These are phyloP conservation scores for Andrena praecox DNA, from an alignment of 2,888 invertebrate genomes.

Conservation along the genomic window DNA sequence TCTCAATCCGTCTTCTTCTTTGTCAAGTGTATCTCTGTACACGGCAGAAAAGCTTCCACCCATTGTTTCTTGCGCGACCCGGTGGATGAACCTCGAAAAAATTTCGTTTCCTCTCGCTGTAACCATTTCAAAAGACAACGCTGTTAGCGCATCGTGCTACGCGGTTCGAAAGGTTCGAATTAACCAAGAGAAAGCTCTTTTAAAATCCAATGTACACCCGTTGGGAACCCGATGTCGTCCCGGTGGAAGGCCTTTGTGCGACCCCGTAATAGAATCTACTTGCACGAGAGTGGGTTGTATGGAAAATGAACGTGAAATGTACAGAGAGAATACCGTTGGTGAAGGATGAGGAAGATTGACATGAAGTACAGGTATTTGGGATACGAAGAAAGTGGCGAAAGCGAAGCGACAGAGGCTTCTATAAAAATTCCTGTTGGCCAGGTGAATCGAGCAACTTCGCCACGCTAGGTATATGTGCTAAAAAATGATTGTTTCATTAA, in stretches of 20 bases:
- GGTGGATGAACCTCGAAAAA: constrained; percentile 14
- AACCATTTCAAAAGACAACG: neutral
- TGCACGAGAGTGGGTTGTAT: no score
- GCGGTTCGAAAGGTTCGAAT: neutral
- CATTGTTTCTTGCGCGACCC: constrained; percentile 12
- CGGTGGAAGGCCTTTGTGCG: no score
- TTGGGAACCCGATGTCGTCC: neutral
- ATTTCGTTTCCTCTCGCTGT: constrained; percentile 29
- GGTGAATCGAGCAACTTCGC: no score
- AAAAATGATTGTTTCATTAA: constrained; percentile 23
- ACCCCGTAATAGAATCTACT: no score
- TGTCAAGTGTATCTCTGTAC: constrained; percentile 28
- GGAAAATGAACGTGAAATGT: no score
- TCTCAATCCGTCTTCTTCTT: constrained; percentile 36
- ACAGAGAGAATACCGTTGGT: no score
- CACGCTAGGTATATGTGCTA: constrained; percentile 8
- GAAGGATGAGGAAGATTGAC: no score
- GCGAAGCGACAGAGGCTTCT: no score
- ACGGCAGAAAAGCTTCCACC: constrained; percentile 15
- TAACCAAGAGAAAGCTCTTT: neutral
- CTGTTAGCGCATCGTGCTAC: constrained; percentile 8
- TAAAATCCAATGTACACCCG: neutral
- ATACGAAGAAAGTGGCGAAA: no score
- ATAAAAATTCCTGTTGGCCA: no score
- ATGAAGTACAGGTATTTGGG: no score